Evolutionary conservation across 2,888 invertebrate genomes (phyloP).

Genomic region (Mythimna vitellina): DNA sequence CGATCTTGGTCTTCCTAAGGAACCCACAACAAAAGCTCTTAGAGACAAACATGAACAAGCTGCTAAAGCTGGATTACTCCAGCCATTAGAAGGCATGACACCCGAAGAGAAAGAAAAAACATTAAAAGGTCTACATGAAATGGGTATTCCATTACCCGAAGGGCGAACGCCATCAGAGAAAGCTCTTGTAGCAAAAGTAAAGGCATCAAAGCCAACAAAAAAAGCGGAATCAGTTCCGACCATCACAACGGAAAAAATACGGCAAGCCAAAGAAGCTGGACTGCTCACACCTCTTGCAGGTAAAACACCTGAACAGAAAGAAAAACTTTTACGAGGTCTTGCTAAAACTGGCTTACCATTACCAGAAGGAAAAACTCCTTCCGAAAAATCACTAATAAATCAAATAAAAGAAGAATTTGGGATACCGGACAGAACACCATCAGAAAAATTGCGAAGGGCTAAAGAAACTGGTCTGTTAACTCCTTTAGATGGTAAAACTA

Average conservation of each 20-base stretch:
- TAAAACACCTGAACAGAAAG: constrained; percentile 32
- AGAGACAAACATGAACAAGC: constrained; percentile 41
- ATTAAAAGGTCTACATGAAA: constrained; percentile 55
- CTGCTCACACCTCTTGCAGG: constrained; percentile 40
- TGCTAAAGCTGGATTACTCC: constrained; percentile 57
- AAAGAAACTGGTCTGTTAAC: constrained; percentile 40
- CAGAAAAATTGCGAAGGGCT: constrained; percentile 41
- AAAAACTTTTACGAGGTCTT: constrained; percentile 30
- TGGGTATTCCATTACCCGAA: constrained; percentile 66
- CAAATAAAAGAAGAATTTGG: constrained; percentile 25
- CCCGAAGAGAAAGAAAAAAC: constrained; percentile 60
- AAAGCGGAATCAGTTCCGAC: constrained; percentile 31
- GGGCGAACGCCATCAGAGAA: constrained; percentile 67
- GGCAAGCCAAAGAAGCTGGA: constrained; percentile 48
- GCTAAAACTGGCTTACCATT: constrained; percentile 38
- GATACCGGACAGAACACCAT: constrained; percentile 16
- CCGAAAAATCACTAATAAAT: constrained; percentile 38
- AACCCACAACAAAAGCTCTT: constrained; percentile 21
- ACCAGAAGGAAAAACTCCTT: constrained; percentile 42
- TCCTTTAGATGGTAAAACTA: constrained; percentile 60
- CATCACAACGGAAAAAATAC: constrained; percentile 35
- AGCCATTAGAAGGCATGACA: constrained; percentile 59
- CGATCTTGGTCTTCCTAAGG: not conserved
- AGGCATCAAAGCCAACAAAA: not conserved
- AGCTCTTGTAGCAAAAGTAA: constrained; percentile 25